Evolutionary conservation across 2,888 invertebrate species (phyloP).

Genomic region (Leucania comma): DNA sequence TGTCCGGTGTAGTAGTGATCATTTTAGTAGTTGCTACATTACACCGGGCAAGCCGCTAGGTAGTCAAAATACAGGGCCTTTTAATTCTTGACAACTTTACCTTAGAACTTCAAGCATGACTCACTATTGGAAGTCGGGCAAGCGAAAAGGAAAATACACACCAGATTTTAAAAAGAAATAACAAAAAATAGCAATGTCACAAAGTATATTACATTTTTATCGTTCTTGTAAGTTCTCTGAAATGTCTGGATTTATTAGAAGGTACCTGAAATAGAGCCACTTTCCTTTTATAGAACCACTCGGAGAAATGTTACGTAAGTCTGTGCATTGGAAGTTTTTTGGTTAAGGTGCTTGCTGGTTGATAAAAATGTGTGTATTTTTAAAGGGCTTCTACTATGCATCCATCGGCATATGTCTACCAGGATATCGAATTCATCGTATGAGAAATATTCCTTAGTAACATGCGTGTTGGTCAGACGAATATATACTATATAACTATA

Average conservation of each 20-base stretch:
- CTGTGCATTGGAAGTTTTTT: neutral
- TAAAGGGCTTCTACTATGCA: neutral
- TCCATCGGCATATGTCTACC: neutral
- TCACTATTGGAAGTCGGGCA: too few relatives aligned
- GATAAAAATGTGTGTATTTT: neutral
- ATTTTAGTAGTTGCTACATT: too few relatives aligned
- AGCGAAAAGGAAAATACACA: too few relatives aligned
- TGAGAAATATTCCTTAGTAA: neutral
- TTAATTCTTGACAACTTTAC: too few relatives aligned
- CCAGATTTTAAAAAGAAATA: too few relatives aligned
- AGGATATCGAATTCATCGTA: neutral
- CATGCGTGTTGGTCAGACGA: too few relatives aligned
- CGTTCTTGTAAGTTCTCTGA: conserved; percentile 9
- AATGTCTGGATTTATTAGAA: conserved; percentile 30
- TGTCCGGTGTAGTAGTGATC: too few relatives aligned
- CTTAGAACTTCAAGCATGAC: too few relatives aligned
- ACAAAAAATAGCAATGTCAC: neutral
- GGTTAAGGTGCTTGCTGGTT: neutral
- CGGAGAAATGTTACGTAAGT: neutral
- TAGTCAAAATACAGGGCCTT: too few relatives aligned
- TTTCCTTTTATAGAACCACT: conserved; percentile 4
- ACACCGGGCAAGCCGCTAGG: too few relatives aligned
- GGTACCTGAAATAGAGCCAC: conserved; percentile 15
- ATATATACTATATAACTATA: too few relatives aligned
- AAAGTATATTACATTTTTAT: conserved; percentile 21